These are phyloP conservation scores for Cinara cedri DNA, from an alignment of 2,888 invertebrate species.

Conservation along the genomic window DNA sequence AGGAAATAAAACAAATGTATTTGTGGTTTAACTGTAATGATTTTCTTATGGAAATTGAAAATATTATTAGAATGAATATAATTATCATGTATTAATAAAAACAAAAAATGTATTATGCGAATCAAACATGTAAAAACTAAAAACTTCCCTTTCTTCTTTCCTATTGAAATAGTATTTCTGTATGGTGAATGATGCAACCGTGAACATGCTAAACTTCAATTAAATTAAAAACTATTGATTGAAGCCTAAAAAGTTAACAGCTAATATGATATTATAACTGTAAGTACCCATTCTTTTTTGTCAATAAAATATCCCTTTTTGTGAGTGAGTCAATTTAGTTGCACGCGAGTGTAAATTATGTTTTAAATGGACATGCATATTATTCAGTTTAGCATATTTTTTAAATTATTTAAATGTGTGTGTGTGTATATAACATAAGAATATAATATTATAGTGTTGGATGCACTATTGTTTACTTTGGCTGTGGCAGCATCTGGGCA, in stretches of 20 bases:
- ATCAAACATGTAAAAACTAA: background rate
- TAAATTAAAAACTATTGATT: constrained; percentile 32
- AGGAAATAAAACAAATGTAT: background rate
- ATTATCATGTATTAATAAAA: too few species aligned
- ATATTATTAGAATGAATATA: background rate
- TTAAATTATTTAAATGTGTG: background rate
- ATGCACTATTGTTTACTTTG: constrained; percentile 72
- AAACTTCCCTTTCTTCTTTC: background rate
- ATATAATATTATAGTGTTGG: background rate
- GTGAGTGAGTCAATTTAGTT: too few species aligned
- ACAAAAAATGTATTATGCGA: background rate
- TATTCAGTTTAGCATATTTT: constrained; percentile 18
- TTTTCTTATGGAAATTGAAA: background rate
- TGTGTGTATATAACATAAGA: background rate
- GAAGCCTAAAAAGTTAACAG: background rate
- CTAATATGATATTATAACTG: background rate
- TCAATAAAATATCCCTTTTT: too few species aligned
- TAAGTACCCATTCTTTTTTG: background rate
- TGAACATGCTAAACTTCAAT: background rate
- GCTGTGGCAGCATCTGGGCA: constrained; percentile 92
- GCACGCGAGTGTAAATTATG: too few species aligned
- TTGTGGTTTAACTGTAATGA: background rate
- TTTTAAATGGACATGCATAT: background rate
- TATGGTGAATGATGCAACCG: background rate
- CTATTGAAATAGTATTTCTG: constrained; percentile 15